Evolutionary conservation across 2,888 invertebrate species (phyloP).

Genomic region (Dynastes hyllus): DNA sequence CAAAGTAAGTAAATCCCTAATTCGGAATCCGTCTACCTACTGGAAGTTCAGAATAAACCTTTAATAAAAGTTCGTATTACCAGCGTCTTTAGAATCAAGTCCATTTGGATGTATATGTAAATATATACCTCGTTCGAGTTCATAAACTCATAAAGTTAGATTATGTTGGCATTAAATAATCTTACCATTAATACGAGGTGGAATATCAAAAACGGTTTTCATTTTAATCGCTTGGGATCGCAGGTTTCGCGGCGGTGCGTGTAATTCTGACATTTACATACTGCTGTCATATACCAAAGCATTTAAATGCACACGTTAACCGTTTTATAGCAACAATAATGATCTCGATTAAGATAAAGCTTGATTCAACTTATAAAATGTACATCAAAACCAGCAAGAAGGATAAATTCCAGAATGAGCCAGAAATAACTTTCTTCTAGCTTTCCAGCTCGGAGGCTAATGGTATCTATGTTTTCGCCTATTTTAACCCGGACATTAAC

Average conservation of each 20-base stretch:
- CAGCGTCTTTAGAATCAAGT: not conserved
- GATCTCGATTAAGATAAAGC: no score
- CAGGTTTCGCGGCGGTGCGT: no score
- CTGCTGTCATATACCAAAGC: not conserved
- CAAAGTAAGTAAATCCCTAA: not conserved
- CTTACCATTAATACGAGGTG: constrained; percentile 1
- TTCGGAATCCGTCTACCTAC: not conserved
- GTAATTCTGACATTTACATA: constrained; percentile 17
- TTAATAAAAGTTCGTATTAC: constrained; percentile 5
- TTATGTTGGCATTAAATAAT: not conserved
- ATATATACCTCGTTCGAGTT: not conserved
- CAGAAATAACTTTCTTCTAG: no score
- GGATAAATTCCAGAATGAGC: no score
- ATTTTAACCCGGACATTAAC: no score
- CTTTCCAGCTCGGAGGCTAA: no score
- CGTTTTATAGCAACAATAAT: no score
- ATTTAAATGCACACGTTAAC: no score
- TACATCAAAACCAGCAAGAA: no score
- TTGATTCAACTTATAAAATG: no score
- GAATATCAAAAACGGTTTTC: constrained; percentile 3
- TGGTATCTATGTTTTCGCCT: no score
- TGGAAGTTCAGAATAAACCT: not conserved
- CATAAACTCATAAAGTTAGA: not conserved
- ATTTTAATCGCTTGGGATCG: not conserved
- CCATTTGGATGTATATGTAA: not conserved